Base-by-base conservation (phyloP, 2,888 invertebrate genomes). In the Amiota communis region DNA sequence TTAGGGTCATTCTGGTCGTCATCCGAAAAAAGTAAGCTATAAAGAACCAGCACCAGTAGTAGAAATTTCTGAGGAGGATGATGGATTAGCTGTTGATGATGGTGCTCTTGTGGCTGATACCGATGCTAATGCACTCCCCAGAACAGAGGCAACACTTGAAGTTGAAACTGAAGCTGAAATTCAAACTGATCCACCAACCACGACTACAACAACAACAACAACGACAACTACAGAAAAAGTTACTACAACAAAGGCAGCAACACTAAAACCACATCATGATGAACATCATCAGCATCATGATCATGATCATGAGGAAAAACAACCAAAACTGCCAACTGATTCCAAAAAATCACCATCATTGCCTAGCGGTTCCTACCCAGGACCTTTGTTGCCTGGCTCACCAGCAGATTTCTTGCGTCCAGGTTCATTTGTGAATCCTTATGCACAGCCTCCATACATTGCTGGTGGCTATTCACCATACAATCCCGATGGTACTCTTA, bases 51-150 rank as follows among this genome's bases (percentile, higher is more conserved):
- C 64, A 48, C 11, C 48, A 10, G 9, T n/a, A 46, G 20, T 36
- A 2, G 36, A 36, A 6, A 36, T 36, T 36, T 36, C 61, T 20
- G 61, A 12, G 23, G 61, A 12, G 15, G 11, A 17, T 20, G 61
- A 12, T 20, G 12, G 61, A 11, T 20, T 46, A n/a, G 13, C 8
- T 13, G 64, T 47, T 17, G 59, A 64, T 65, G 48, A 15, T 15
- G 48, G 17, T 65, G 20, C 47, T 13, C 47, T 65, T 15, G 65
- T 11, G 2, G 48, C 15, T 46, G 65, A 48, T 48, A 13, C 23
- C 15, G 63, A 63, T 46, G 63, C 63, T 63, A 46, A 23, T 46
- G 63, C n/a, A n/a, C 15, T 63, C 63, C 46, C 63, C 46, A 46
- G 8, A 9, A 12, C 47, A 46, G 65, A 65, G 47, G 47, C 48